Base-by-base conservation (phyloP, 1,140 invertebrate genomes). In the Magallana angulata region DNA sequence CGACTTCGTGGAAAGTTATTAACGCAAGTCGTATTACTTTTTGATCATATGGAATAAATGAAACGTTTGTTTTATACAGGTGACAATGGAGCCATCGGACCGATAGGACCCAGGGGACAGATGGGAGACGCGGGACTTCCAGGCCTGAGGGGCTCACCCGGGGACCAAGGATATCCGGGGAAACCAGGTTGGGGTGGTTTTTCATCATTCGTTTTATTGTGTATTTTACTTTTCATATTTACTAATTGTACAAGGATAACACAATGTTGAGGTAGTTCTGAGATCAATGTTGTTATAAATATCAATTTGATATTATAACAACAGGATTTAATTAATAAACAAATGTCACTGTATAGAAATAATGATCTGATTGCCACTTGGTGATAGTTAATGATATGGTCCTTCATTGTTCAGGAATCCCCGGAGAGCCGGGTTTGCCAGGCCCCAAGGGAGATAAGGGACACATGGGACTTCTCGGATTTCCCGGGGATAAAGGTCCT, bases 51-150 rank as follows among this genome's bases (percentile, higher is more conserved):
- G 36, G 3, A 48, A 48, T 48, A 48, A 48, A 48, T 48, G 36
- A 48, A 4, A 48, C 36, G 36, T 64, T 18, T 16, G 18, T 64
- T 12, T 76, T 3, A 8, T 76, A 8, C 68, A 76, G 68, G 68
- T 76, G 68, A 76, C 36, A 30, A 7, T 76, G 68, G 68, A 30
- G 68, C 68, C 7, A 76, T 76, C 36, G 68, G 68, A 36, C 68
- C 68, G 24, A 76, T 76, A 30, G 68, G 68, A 30, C 24, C 68
- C 24, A 76, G 68, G 24, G 68, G 68, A 76, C 68, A 30, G 7
- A 76, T 12, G 14, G 68, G 68, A 76, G 68, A 76, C 24, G 68
- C 30, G 0, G 68, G 68, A 76, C 68, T 76, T 30, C 68, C 68
- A 24, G 68, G 68, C 14, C 24, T 76, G 0, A 24, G 68, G 14